Evolutionary conservation across 2,888 invertebrate species (phyloP), one percentile per base, ranked within the genome.

Genomic region (Pristionchus arcanus): DNA sequence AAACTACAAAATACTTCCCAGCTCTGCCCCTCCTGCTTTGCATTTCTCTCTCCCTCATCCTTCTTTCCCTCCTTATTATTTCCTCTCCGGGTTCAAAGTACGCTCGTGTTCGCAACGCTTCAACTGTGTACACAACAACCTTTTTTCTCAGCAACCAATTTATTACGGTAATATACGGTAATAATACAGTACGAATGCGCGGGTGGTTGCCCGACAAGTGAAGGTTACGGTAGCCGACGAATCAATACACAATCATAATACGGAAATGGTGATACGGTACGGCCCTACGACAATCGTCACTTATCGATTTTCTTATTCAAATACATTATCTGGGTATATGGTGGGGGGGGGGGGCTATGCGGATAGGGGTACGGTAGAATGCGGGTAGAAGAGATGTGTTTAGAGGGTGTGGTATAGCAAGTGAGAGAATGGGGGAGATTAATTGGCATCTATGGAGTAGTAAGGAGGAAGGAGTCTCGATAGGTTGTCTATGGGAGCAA

Each of bases 121-220:
- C 77, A 34, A 34, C 42, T 53, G 71, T 34, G 63, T 74, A n/a
- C 49, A n/a, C 84, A 59, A 19, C 34, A 83, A 53, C 55, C 28
- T 59, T 5, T 9, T 21, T 85, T 85, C 84, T 85, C 84, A 85
- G 84, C 84, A 85, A 85, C 84, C 84, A 59, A 42, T 59, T 85
- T 85, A 59, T 59, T 85, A 55, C 55, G 21, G 37, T 59, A 59
- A 34, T 84, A 55, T 84, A 59, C 55, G 53, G 55, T 59, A 59
- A 74, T 42, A 77, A 85, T 55, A 59, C 53, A 83, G 28, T 49
- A 55, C 0, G 59, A 59, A 85, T 34, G 28, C 34, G 42, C 42
- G 84, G 49, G 34, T 49, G 84, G 84, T 85, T 85, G 84, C 84
- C 84, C 84, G 84, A 85, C 59, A 85, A 85, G 84, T 85, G 84